Base-by-base conservation (phyloP, 2,888 invertebrate species). In the Eupithecia centaureata region DNA sequence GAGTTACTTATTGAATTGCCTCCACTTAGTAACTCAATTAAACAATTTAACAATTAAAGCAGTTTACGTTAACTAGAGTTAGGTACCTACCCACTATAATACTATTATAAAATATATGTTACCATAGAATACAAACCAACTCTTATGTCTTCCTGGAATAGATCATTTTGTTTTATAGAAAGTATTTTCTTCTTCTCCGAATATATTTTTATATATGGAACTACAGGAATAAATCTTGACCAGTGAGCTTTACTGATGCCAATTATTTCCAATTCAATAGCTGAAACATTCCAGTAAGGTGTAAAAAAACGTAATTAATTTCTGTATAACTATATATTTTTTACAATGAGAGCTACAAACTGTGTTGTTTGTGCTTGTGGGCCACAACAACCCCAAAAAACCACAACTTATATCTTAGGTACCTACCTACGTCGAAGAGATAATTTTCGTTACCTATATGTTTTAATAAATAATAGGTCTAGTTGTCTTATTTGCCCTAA, bases 131-230 rank as follows among this genome's bases (percentile, higher is more conserved):
- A 64, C 57, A 7, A 5, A 81, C 80, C 77, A 70, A 77, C 80
- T 80, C 72, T 79, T 72, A 70, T 78, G 65, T 84, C 82, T 56
- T 79, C 77, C 73, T 25, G 13, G n/a, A 91, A 89, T 56, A 90
- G 77, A 65, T 88, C 80, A 0, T 63, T 68, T 33, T 86, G 80
- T 62, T 78, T 73, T 5, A 86, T 76, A 57, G 81, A 80, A 4
- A 92, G 75, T n/a, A 91, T 60, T 72, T 83, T 87, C 65, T 77
- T 81, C 72, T 87, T 88, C 68, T 85, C 86, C 0, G 90, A 86
- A 76, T 92, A 92, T 27, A 87, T 81, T 79, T 86, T 89, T 38
- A 92, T 83, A 66, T 86, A 91, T 0, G 92, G 92, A 35, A 89
- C 75, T 2, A 88, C 87, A 1, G 92, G 87, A 70, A 80, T 79